Evolutionary conservation across 2,113 vertebrate species (phyloP).

Genomic region (Clarias gariepinus): DNA sequence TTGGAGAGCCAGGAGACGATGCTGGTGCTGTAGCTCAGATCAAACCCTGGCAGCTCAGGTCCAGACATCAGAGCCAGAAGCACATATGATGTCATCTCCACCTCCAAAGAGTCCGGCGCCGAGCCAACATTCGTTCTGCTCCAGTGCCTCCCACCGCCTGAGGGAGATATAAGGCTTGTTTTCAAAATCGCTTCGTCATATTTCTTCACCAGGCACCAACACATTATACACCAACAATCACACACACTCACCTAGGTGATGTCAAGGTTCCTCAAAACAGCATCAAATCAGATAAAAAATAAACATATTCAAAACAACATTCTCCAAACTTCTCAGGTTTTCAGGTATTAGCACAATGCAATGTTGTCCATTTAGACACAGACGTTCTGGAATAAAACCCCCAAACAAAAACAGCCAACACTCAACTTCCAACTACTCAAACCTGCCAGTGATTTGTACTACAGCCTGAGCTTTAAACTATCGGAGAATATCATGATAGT

Average conservation of each 20-base stretch:
- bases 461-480: not conserved
- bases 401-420: not conserved
- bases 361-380: no score
- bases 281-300: no score
- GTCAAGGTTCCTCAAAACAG: no score
- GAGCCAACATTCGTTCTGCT: not conserved
- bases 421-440: not conserved
- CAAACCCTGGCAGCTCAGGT: slow-evolving; percentile 52
- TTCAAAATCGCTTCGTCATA: no score
- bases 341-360: no score
- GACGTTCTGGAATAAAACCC: not conserved
- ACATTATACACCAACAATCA: not conserved
- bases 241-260: no score
- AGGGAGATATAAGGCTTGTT: not conserved
- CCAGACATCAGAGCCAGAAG: slow-evolving; percentile 74
- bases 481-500: no score
- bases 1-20: slow-evolving; percentile 77
- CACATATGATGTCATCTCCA: not conserved
- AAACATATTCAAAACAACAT: no score
- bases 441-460: not conserved
- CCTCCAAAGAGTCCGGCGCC: not conserved
- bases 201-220: not conserved
- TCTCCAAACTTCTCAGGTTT: no score
- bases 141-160: slow-evolving; percentile 13
- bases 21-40: slow-evolving; percentile 57